Evolutionary conservation across 2,113 vertebrate genomes (phyloP).

Genomic region (Silurus glanis): DNA sequence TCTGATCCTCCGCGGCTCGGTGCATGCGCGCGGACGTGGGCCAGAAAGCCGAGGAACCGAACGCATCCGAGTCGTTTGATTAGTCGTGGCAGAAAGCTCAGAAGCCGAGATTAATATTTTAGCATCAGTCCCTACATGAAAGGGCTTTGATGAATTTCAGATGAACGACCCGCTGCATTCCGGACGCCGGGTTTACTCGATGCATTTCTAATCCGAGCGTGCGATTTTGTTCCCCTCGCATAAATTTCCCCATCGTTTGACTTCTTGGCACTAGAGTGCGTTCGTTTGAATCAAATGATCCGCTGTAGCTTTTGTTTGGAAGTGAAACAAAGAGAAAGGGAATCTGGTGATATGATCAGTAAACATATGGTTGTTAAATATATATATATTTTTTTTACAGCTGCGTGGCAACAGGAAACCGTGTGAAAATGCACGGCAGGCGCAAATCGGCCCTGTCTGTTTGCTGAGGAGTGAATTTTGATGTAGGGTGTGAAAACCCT

Average conservation of each 20-base stretch:
- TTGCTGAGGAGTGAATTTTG: background rate
- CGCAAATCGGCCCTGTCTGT: background rate
- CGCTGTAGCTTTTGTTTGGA: background rate
- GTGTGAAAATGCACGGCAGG: background rate
- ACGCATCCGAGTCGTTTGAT: slow-evolving; percentile 15
- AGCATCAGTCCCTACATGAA: slow-evolving; percentile 18
- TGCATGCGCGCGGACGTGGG: background rate
- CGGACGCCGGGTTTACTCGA: background rate
- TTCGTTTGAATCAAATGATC: background rate
- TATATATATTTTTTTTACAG: background rate
- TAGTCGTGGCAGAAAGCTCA: slow-evolving; percentile 16
- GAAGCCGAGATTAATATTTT: slow-evolving; percentile 40
- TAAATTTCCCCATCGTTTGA: background rate
- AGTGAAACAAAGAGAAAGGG: background rate
- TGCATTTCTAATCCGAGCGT: background rate
- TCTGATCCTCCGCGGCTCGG: slow-evolving; percentile 35
- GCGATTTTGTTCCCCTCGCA: background rate
- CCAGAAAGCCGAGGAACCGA: slow-evolving; percentile 11
- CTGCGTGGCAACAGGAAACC: background rate
- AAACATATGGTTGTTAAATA: background rate
- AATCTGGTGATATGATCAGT: background rate
- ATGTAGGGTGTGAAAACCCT: background rate
- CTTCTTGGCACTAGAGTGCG: background rate
- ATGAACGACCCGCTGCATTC: slow-evolving; percentile 22
- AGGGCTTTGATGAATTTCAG: slow-evolving; percentile 41